Evolutionary conservation across 2,797 vertebrate genomes (phyloP).

Genomic region (Odontamblyopus lacepedii): DNA sequence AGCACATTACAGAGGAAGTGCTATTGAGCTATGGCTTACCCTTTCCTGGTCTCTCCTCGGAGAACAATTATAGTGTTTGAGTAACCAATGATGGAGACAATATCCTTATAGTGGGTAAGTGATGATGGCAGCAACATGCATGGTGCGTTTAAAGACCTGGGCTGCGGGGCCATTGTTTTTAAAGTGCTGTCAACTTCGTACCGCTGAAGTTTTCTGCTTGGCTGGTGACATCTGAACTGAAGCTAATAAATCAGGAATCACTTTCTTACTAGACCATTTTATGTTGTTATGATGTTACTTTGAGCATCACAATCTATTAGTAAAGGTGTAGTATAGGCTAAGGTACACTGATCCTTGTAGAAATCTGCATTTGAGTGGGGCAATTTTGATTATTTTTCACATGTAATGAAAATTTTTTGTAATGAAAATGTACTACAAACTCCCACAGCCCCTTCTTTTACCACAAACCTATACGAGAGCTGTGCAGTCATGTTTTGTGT

Average conservation of each 20-base stretch:
- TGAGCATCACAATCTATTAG: no score
- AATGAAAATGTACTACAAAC: no score
- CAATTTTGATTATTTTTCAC: no score
- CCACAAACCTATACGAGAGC: no score
- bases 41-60: conserved; percentile 64
- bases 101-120: conserved; percentile 61
- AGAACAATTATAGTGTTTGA: conserved; percentile 78
- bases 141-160: conserved; percentile 37
- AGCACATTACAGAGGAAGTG: conserved; percentile 71
- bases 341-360: no score
- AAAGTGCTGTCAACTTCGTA: conserved; percentile 15
- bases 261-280: conserved; percentile 16
- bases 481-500: no score
- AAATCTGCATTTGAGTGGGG: no score
- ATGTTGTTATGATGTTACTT: not conserved
- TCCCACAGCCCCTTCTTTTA: no score
- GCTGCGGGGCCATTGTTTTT: conserved; percentile 1
- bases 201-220: conserved; percentile 16
- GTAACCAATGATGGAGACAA: conserved; percentile 69
- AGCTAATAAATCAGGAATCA: conserved; percentile 40
- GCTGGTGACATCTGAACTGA: conserved; percentile 37
- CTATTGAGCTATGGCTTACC: conserved; percentile 70
- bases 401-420: no score
- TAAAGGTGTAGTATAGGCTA: no score
- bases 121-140: conserved; percentile 45